Evolutionary conservation across 2,113 vertebrate species (phyloP), one percentile per base, ranked within the genome.

Genomic region (Hyla sarda): DNA sequence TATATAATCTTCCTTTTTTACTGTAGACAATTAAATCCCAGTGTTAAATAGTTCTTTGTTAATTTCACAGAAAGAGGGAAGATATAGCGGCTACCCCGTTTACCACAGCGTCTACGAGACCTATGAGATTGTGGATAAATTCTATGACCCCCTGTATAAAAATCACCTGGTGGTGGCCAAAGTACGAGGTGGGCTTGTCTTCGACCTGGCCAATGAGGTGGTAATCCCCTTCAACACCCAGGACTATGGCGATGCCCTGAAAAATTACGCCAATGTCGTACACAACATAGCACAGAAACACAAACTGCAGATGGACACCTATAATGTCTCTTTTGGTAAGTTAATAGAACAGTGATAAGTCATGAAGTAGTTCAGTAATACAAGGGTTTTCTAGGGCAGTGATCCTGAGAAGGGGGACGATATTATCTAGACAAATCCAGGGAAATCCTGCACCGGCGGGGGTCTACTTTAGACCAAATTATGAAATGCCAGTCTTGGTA

Each of bases 41-140:
- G 5, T 62, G n/a, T 4, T 6, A 32, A 32, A 17, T n/a, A 21
- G 41, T 17, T 62, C 2, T 67, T 82, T 89, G 13, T 87, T 77
- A 65, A 30, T 82, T 85, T 88, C 90, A 0, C 89, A 99, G 97
- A 94, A 94, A 47, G 93, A 90, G 0, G 94, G 93, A 91, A 94
- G 89, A 75, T 96, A 96, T 88, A 98, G 96, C 90, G 96, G 91
- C 88, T 99, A 98, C 84, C 98, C 97, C 0, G 94, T 98, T 52
- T 99, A 99, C 89, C 98, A 99, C 93, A 99, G 95, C 67, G 95
- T 96, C 71, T 99, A 98, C 79, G 98, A 99, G 90, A 99, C 96
- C 1, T 99, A 95, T 23, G 97, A 98, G 91, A 88, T 98, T 19
- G 97, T 99, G 91, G 94, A 97, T 83, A 92, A 76, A 34, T 98